Base-by-base conservation (phyloP, 2,113 vertebrate genomes). In the Hyperopisus bebe region DNA sequence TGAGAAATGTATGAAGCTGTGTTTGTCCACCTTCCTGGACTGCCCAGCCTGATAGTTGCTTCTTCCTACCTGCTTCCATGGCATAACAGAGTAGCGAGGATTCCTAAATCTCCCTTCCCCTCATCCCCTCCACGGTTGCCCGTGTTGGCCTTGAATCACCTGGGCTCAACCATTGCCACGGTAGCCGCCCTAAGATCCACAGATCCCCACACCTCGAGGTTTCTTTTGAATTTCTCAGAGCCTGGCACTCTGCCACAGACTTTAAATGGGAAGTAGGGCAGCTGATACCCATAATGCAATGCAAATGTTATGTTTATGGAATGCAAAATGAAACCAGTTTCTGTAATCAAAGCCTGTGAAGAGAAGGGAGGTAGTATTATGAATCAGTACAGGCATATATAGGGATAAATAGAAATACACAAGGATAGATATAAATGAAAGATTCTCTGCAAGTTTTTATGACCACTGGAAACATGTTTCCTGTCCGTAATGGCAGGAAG, bases 81-180 rank as follows among this genome's bases (percentile, higher is more conserved):
- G 11, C 17, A 27, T 42, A 31, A n/a, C 19, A 13, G 46, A n/a
- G 10, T 31, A 19, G 48, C n/a, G 9, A 53, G 44, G 46, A 11
- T 86, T 7, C 8, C n/a, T 0, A 9, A 53, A 31, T 89, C 46
- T 55, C 10, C 15, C 48, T 50, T 85, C 31, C 35, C 58, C 31
- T 13, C 82, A n/a, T 42, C 82, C 44, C 35, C 44, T 21, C n/a
- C 9, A 86, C 21, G 74, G 35, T 80, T 44, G 35, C 27, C 89
- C 58, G 53, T 89, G 80, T 84, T 86, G 31, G 51, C n/a, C 66
- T 74, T 31, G 62, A 19, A 39, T 74, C 53, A 19, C 51, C 82
- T 74, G 24, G 70, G n/a, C 50, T 53, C 85, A 2, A n/a, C 58
- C 51, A 89, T 92, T 92, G 92, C 92, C 91, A 91, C 83, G 90